Conservation (phyloP, 2,888 invertebrate genomes). For the Hyalella azteca region DNA sequence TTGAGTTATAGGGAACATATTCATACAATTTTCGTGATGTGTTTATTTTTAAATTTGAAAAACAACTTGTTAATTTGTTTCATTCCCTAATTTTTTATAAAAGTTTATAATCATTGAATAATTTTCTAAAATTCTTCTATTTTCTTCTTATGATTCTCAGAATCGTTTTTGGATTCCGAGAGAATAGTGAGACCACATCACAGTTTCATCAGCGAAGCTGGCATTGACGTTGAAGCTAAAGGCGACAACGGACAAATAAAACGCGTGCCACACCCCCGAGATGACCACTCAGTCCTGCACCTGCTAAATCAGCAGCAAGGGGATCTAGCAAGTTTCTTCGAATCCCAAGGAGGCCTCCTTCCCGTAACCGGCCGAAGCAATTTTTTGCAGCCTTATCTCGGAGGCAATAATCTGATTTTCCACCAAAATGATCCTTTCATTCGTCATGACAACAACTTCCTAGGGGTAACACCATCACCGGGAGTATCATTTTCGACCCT, state of each 20-base stretch:
- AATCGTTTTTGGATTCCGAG: not conserved
- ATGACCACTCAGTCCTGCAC: not conserved
- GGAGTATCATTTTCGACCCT: not conserved
- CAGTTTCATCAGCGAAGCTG: not conserved
- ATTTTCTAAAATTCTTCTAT: no score
- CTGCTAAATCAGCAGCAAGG: not conserved
- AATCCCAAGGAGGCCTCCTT: not conserved
- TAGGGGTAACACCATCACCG: not conserved
- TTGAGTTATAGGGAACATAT: no score
- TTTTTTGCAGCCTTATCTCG: conserved; percentile 20
- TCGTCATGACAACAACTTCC: not conserved
- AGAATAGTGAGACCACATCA: not conserved
- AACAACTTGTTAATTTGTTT: no score
- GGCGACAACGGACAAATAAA: conserved; percentile 35
- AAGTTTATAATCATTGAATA: no score
- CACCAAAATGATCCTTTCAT: not conserved
- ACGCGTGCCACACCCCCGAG: not conserved
- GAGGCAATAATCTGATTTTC: not conserved
- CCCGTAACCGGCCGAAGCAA: not conserved
- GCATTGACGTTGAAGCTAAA: conserved; percentile 17
- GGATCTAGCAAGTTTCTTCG: not conserved
- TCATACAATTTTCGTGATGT: no score
- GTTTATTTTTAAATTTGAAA: no score
- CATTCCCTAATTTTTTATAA: no score
- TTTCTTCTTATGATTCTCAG: conserved; percentile 1